Evolutionary conservation across 2,888 invertebrate genomes (phyloP), one percentile per base, ranked within the genome.

Genomic region (Candidula unifasciata): DNA sequence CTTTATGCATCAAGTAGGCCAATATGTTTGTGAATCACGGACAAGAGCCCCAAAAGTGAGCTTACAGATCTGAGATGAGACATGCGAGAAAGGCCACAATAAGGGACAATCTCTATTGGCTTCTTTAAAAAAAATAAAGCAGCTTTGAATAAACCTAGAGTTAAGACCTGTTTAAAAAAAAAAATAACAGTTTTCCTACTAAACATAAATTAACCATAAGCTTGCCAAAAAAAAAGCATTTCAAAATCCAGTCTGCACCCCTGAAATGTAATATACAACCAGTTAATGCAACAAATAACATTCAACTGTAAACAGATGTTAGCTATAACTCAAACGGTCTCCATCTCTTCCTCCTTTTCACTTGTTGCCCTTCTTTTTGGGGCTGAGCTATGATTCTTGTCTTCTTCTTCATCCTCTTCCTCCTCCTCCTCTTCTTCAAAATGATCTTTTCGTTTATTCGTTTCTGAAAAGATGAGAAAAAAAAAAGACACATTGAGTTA

Each of bases 331-430:
- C 80, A 83, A 74, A 80, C 73, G 30, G 79, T 80, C n/a, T 80
- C 80, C 80, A 73, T 74, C 30, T 84, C 74, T 2, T 83, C 83
- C 30, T 79, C 78, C 60, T 64, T 60, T 44, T 84, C 73, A 37
- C 80, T 52, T 44, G 78, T 71, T 54, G 77, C 68, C 44, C 60
- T 52, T 76, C 37, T 71, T 30, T 78, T 24, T 27, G 37, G 69
- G 54, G 71, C 83, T 57, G 77, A 77, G 6, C 68, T 69, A 30
- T 83, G 78, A 18, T 78, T 78, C 24, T 37, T 74, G 73, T 82
- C 73, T 68, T 86, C 86, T 27, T 81, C 84, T 13, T 82, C 68
- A 27, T 86, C 84, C 13, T 84, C 82, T 35, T 74, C 78, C 18
- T 85, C 81, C 24, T 80, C 74, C 33, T 69, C 81, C 21, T 69